These are phyloP conservation scores for Tetragnatha versicolor DNA, from an alignment of 1,140 invertebrate species.

Conservation along the genomic window DNA sequence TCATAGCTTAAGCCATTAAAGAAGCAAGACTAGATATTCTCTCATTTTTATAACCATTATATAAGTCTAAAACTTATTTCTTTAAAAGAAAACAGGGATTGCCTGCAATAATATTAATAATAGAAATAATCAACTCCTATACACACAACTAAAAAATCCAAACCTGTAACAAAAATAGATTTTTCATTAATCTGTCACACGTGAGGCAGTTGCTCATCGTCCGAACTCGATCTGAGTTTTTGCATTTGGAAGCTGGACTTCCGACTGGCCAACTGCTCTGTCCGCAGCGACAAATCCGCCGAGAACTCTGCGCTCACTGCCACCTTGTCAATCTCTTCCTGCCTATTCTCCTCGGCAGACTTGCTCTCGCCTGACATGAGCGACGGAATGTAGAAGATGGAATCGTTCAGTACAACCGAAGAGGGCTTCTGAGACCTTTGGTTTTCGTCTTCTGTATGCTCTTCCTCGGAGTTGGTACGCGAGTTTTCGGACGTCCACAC, in stretches of 20 bases:
- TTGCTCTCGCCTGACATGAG: not conserved
- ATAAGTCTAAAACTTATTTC: no score
- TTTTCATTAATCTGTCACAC: no score
- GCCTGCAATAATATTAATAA: no score
- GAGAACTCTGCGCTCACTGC: slow-evolving; percentile 8
- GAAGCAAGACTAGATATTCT: no score
- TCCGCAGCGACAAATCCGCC: slow-evolving; percentile 32
- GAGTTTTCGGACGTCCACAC: slow-evolving; percentile 5
- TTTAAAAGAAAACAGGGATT: no score
- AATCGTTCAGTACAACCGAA: slow-evolving; percentile 27
- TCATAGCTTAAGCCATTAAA: no score
- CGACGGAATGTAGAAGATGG: slow-evolving; percentile 35
- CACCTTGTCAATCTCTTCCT: not conserved
- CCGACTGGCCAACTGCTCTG: slow-evolving; percentile 28
- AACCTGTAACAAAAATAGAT: no score
- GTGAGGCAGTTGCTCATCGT: slow-evolving; percentile 23
- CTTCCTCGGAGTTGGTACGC: slow-evolving; percentile 32
- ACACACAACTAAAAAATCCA: no score
- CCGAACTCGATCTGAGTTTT: not conserved
- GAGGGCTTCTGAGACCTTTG: not conserved
- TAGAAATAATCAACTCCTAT: no score
- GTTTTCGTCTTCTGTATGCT: not conserved
- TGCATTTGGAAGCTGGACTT: slow-evolving; percentile 50
- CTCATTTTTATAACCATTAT: no score
- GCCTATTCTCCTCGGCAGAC: not conserved